Percentiles rank a stretch among this genome's conserved stretches.
Conservation (phyloP, 2,113 vertebrate species). For the Sigmodon hispidus region DNA sequence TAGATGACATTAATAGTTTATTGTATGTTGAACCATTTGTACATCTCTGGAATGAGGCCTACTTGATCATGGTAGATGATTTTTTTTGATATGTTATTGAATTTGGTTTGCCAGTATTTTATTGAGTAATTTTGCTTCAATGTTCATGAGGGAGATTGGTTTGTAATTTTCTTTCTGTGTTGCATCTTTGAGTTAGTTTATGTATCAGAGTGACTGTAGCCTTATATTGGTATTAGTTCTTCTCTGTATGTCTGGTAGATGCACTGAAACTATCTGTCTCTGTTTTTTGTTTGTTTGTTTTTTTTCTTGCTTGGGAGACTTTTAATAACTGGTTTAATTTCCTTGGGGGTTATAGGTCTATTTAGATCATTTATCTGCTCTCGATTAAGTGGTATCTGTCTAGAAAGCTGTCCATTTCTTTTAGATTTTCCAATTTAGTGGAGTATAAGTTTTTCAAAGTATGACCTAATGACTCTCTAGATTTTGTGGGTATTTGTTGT, state of each 20-base stretch:
- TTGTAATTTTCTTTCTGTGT: neutral
- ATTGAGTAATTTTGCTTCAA: neutral
- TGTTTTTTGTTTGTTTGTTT: too few relatives aligned
- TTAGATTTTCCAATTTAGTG: neutral
- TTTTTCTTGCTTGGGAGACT: neutral
- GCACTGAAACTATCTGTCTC: neutral
- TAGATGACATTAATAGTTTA: too few relatives aligned
- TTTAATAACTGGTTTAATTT: neutral
- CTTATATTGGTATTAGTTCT: neutral
- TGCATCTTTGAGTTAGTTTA: neutral
- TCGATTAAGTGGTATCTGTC: neutral
- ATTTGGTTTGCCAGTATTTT: neutral
- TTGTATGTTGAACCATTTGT: too few relatives aligned
- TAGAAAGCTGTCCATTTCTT: neutral
- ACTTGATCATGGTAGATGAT: neutral
- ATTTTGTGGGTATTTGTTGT: neutral
- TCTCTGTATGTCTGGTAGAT: neutral
- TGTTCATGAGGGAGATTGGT: neutral
- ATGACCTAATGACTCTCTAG: neutral
- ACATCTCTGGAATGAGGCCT: neutral
- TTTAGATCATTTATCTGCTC: neutral
- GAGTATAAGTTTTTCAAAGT: neutral
- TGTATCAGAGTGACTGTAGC: neutral
- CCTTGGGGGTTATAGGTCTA: neutral
- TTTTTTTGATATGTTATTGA: neutral